A percentile compares a stretch with the other conserved stretches of the same genome.
These are phyloP conservation scores for Chaetodon trifasciatus DNA, from an alignment of 2,797 vertebrate species.

Conservation along the genomic window DNA sequence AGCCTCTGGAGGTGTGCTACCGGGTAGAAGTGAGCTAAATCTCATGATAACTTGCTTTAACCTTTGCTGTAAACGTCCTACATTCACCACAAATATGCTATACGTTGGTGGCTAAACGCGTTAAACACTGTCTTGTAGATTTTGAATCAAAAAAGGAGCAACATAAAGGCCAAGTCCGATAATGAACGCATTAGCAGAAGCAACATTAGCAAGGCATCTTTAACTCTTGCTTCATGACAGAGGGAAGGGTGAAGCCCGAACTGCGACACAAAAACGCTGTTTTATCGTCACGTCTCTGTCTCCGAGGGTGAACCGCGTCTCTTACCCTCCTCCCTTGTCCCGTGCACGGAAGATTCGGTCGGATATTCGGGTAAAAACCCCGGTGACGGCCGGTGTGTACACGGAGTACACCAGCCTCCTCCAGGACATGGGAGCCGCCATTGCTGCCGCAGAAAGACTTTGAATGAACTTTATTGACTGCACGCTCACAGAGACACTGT, in stretches of 20 bases:
- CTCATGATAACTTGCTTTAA: not conserved
- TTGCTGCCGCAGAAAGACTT: conserved; percentile 65
- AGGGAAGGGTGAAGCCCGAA: not conserved
- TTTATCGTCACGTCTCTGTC: not conserved
- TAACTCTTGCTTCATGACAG: not conserved
- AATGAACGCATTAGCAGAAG: conserved; percentile 1
- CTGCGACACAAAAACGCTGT: not conserved
- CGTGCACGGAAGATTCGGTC: conserved; percentile 81
- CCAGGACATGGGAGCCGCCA: conserved; percentile 88
- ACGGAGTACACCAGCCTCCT: conserved; percentile 82
- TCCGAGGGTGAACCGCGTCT: not conserved
- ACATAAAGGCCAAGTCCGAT: not conserved
- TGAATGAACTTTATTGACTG: conserved; percentile 83
- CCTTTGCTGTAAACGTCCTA: not conserved
- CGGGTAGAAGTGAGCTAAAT: not conserved
- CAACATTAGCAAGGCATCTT: conserved; percentile 29
- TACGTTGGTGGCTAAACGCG: not conserved
- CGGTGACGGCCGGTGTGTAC: conserved; percentile 82
- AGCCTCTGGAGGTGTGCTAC: not conserved
- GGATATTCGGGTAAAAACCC: conserved; percentile 82
- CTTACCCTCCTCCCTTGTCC: conserved; percentile 86
- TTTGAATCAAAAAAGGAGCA: not conserved
- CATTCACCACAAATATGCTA: not conserved
- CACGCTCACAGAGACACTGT: conserved; percentile 13
- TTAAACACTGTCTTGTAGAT: not conserved